Evolutionary conservation across 1,140 invertebrate genomes (phyloP).

Genomic region (Pogonus chalceus): DNA sequence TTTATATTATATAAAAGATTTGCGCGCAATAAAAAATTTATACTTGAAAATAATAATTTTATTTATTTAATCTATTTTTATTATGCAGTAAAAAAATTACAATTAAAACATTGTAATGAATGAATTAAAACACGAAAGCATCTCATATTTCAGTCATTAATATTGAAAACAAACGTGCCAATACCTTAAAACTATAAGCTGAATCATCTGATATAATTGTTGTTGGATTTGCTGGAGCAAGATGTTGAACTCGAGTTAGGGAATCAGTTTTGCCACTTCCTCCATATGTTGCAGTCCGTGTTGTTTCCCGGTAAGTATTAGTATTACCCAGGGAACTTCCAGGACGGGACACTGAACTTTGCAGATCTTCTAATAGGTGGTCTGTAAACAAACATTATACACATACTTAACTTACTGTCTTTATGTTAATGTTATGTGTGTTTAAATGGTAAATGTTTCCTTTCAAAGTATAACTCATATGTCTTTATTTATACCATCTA

Average conservation of each 20-base stretch:
- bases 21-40: no score
- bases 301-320: slow-evolving; percentile 16
- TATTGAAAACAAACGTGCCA: no score
- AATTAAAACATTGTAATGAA: no score
- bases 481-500: no score
- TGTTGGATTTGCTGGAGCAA: slow-evolving; percentile 27
- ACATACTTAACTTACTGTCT: no score
- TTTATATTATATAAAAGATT: no score
- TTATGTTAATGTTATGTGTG: not conserved
- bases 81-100: no score
- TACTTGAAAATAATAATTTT: no score
- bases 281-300: slow-evolving; percentile 14
- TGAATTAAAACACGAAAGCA: no score
- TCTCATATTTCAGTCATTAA: no score
- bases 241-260: slow-evolving; percentile 22
- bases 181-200: slow-evolving; percentile 28
- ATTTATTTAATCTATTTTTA: no score
- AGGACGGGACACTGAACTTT: slow-evolving; percentile 31
- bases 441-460: not conserved
- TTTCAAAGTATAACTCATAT: no score
- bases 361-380: slow-evolving; percentile 32
- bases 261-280: slow-evolving; percentile 23
- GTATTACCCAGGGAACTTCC: slow-evolving; percentile 25
- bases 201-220: slow-evolving; percentile 31
- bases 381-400: slow-evolving; percentile 18